These are phyloP conservation scores for Embiotoca jacksoni DNA, from an alignment of 2,113 vertebrate species.

Conservation along the genomic window DNA sequence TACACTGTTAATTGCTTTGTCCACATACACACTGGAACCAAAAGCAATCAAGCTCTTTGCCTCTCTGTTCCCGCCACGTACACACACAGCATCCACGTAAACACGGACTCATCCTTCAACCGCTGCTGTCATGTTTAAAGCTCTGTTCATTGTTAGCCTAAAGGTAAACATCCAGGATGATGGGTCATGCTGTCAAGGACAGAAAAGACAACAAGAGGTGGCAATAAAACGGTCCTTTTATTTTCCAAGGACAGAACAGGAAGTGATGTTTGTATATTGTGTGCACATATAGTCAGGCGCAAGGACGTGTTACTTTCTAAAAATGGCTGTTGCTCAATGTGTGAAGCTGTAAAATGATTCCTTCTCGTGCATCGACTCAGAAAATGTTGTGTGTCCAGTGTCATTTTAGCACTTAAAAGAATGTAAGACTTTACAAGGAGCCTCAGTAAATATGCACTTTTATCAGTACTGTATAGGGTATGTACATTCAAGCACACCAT, in stretches of 20 bases:
- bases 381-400: background rate
- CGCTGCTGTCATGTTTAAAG: conserved; percentile 14
- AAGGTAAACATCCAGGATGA: conserved; percentile 34
- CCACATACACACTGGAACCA: background rate
- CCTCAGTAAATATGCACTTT: too few relatives aligned
- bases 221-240: conserved; percentile 13
- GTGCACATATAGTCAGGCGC: background rate
- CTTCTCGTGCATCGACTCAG: background rate
- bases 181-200: conserved; percentile 29
- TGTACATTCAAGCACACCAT: background rate
- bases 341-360: background rate
- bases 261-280: background rate
- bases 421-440: background rate
- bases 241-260: conserved; percentile 22
- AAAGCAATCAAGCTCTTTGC: background rate
- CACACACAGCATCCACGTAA: background rate
- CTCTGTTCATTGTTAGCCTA: conserved; percentile 36
- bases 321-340: background rate
- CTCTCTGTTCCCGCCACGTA: background rate
- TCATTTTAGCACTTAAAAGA: background rate
- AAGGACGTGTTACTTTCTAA: conserved; percentile 7
- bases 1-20: background rate
- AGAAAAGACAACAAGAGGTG: conserved; percentile 9
- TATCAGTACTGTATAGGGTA: background rate
- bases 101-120: conserved; percentile 10